A percentile compares a stretch with the other conserved stretches of the same genome.
Conservation (phyloP, 1,140 invertebrate species). For the Tetramorium alpestre region DNA sequence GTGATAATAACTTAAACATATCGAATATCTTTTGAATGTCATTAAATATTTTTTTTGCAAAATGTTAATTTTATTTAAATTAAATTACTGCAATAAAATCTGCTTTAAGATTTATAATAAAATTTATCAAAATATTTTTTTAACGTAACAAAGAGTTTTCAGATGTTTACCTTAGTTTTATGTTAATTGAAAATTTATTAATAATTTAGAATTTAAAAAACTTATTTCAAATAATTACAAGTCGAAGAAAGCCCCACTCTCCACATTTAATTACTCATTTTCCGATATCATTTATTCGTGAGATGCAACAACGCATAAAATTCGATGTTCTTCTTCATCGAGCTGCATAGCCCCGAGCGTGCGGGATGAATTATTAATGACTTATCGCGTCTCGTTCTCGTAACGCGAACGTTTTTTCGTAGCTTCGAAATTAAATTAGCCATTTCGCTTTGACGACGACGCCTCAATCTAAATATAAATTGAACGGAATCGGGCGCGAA, state of each 20-base stretch:
- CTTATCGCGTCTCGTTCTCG: background rate
- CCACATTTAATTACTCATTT: slow-evolving; percentile 7
- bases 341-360: background rate
- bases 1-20: background rate
- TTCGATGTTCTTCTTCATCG: slow-evolving; percentile 15
- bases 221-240: background rate
- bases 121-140: background rate
- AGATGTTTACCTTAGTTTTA: background rate
- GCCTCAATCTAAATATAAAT: slow-evolving; percentile 51
- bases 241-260: background rate
- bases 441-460: slow-evolving; percentile 9
- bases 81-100: background rate
- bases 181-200: background rate
- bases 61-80: background rate
- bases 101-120: no score
- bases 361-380: slow-evolving; percentile 53
- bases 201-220: background rate
- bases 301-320: slow-evolving; percentile 34
- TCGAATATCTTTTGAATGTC: background rate
- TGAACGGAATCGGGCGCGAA: slow-evolving; percentile 6
- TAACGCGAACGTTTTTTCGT: slow-evolving; percentile 9
- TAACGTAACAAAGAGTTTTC: background rate
- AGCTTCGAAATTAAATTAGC: slow-evolving; percentile 38
- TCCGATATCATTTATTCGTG: background rate
- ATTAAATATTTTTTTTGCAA: background rate